Percentiles rank a stretch among this genome's conserved stretches.
These are phyloP conservation scores for Rhabdornis inornatus DNA, from an alignment of 2,113 vertebrate species.

Conservation along the genomic window DNA sequence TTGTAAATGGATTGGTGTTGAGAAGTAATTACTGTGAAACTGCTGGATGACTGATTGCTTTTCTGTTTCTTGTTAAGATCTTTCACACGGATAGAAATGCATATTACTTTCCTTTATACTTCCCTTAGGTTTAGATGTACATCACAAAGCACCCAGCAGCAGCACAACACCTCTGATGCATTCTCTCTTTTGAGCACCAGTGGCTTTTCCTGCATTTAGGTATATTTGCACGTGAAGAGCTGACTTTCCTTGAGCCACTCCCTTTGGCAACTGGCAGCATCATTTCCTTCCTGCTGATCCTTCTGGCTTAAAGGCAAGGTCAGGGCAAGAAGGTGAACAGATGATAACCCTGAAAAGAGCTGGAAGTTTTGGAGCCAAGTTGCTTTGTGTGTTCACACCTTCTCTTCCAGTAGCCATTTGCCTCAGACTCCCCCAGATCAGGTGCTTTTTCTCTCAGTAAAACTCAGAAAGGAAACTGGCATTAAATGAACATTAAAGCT, in stretches of 20 bases:
- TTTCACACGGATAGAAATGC: not conserved
- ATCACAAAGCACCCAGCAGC: no score
- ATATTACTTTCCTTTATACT: not conserved
- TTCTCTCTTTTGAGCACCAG: not conserved
- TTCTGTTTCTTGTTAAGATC: not conserved
- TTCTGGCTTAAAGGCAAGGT: not conserved
- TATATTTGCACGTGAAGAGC: not conserved
- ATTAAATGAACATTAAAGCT: not conserved
- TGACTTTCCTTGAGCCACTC: not conserved
- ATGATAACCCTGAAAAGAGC: not conserved
- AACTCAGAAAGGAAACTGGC: not conserved
- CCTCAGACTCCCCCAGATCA: not conserved
- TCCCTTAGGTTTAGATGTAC: not conserved
- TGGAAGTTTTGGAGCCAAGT: not conserved
- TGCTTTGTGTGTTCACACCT: not conserved
- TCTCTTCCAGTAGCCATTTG: not conserved
- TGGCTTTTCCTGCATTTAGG: not conserved
- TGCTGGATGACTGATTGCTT: not conserved
- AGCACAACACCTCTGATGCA: not conserved
- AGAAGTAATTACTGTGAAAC: not conserved
- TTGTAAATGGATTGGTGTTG: rapidly evolving
- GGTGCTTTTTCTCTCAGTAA: not conserved
- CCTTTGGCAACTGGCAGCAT: not conserved
- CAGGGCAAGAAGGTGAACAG: not conserved
- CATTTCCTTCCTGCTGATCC: not conserved